These are phyloP conservation scores for Chamaetylas fuelleborni DNA, from an alignment of 2,113 vertebrate species.

Conservation along the genomic window DNA sequence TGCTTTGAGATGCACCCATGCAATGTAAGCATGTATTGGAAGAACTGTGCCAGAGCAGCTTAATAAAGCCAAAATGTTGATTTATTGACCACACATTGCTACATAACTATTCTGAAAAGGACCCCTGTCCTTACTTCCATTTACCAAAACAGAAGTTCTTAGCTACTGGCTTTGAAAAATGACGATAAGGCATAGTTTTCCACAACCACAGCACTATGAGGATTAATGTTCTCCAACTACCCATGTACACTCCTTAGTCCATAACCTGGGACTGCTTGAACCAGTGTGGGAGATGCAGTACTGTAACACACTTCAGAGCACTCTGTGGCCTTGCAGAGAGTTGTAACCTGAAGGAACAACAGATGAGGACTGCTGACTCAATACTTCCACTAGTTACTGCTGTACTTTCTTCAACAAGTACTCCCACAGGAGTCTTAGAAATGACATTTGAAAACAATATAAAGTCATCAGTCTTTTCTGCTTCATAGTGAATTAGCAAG, in stretches of 20 bases:
- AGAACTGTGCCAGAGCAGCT: neutral
- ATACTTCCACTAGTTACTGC: neutral
- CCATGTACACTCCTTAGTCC: no score
- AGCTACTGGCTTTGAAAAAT: neutral
- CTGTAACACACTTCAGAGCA: neutral
- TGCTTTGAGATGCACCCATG: neutral
- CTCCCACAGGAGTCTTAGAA: neutral
- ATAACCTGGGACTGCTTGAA: neutral
- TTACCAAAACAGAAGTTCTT: neutral
- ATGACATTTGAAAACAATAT: neutral
- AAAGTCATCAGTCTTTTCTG: neutral
- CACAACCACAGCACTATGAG: fast-evolving
- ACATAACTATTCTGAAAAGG: neutral
- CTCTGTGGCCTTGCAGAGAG: neutral
- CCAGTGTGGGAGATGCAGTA: neutral
- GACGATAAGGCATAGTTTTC: neutral
- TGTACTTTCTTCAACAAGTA: neutral
- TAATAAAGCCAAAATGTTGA: neutral
- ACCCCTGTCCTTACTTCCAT: neutral
- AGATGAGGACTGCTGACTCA: neutral
- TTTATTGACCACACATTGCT: neutral
- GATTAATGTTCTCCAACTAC: neutral
- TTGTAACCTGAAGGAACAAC: neutral
- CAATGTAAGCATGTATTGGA: neutral
- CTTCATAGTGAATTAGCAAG: neutral